Evolutionary conservation across 2,888 invertebrate species (phyloP).

Genomic region (Augiades crinisus): DNA sequence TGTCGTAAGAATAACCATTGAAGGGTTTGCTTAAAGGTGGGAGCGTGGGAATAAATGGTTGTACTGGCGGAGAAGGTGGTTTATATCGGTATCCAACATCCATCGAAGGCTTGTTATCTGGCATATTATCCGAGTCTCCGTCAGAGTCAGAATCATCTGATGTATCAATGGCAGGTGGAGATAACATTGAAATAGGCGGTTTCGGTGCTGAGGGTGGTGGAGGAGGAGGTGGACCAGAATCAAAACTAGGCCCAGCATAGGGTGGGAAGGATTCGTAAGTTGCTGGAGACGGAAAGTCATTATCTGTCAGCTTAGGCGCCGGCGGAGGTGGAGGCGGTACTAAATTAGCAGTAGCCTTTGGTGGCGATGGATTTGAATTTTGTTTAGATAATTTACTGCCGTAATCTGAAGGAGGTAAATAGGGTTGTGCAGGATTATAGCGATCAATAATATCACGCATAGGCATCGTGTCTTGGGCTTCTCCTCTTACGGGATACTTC

Average conservation of each 20-base stretch:
- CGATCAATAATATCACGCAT: slow-evolving; percentile 59
- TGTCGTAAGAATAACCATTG: slow-evolving; percentile 60
- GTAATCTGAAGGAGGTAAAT: slow-evolving; percentile 60
- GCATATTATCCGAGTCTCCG: slow-evolving; percentile 33
- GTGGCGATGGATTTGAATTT: slow-evolving; percentile 39
- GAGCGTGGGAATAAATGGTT: slow-evolving; percentile 49
- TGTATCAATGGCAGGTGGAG: slow-evolving; percentile 41
- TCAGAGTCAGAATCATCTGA: slow-evolving; percentile 40
- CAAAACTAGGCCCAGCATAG: slow-evolving; percentile 46
- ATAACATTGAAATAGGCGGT: slow-evolving; percentile 36
- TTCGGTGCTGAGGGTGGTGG: slow-evolving; percentile 25
- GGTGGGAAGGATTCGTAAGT: slow-evolving; percentile 72
- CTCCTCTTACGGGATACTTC: slow-evolving; percentile 65
- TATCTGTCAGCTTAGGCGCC: slow-evolving; percentile 48
- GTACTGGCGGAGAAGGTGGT: slow-evolving; percentile 46
- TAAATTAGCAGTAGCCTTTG: slow-evolving; percentile 53
- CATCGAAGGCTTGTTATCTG: slow-evolving; percentile 43
- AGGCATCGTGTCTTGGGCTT: slow-evolving; percentile 58
- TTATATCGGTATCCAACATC: slow-evolving; percentile 61
- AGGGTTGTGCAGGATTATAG: slow-evolving; percentile 76
- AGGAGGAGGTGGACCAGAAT: slow-evolving; percentile 30
- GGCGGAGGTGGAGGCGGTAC: slow-evolving; percentile 64
- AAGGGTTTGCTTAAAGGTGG: slow-evolving; percentile 56
- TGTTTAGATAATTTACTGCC: slow-evolving; percentile 56
- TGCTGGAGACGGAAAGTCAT: slow-evolving; percentile 58